A percentile compares a stretch with the other conserved stretches of the same genome.
phyloP scores from a whole-genome alignment of 53 echinoderm and acorn worm genomes.

The Astropecten irregularis region DNA sequence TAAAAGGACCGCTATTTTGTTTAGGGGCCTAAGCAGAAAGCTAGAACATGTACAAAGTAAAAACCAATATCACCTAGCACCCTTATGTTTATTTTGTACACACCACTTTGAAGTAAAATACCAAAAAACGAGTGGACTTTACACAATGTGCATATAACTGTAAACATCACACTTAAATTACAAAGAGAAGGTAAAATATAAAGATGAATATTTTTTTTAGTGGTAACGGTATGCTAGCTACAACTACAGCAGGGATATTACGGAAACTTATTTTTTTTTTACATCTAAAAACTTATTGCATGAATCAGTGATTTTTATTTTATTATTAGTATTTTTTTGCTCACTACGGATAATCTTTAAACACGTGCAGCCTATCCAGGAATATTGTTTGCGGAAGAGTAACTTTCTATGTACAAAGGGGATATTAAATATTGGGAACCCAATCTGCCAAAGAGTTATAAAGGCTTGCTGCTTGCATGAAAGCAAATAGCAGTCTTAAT shows the following conservation, averaged over 20 bases:
- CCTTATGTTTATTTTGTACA: too few species aligned
- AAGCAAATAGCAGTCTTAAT: neutral
- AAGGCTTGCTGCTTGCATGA: neutral
- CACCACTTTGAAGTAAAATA: too few species aligned
- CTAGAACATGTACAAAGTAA: too few species aligned
- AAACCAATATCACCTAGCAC: too few species aligned
- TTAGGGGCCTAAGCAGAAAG: too few species aligned
- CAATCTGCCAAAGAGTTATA: neutral
- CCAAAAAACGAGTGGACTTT: too few species aligned
- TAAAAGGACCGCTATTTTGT: neutral
- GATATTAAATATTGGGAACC: conserved; percentile 8
- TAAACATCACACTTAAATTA: conserved; percentile 4
- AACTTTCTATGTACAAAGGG: conserved; percentile 28
- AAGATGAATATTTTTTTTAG: too few species aligned
- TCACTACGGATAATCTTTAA: neutral
- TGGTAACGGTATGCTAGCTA: conserved; percentile 31
- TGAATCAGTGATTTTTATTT: neutral
- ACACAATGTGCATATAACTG: too few species aligned
- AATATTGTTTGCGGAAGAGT: neutral
- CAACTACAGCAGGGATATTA: conserved; percentile 5
- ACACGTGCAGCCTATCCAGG: conserved; percentile 32
- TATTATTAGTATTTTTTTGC: too few species aligned
- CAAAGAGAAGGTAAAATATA: too few species aligned
- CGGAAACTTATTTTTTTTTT: neutral
- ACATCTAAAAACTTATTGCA: neutral